Conservation (phyloP, 2,888 invertebrate species). For the Drosophila incognita region DNA sequence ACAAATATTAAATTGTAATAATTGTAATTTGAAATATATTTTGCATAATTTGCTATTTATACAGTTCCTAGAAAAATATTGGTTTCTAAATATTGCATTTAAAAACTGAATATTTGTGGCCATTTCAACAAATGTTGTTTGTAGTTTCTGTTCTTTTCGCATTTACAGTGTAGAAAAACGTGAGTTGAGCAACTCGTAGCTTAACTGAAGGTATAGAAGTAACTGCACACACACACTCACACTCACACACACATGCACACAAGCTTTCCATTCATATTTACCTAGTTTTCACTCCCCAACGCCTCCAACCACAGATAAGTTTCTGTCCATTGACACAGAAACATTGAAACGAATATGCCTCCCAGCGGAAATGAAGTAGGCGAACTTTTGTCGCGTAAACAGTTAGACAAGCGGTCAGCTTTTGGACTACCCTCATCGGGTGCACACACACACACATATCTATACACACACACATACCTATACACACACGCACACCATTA, state of each 20-base stretch:
- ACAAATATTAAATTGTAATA: neutral
- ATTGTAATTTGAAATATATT: neutral
- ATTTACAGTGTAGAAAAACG: constrained; percentile 47
- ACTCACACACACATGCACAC: neutral
- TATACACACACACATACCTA: neutral
- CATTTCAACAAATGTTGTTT: neutral
- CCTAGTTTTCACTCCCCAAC: constrained; percentile 25
- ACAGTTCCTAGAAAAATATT: neutral
- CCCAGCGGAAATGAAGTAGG: constrained; percentile 61
- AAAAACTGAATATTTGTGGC: neutral
- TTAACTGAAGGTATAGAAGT: constrained; percentile 35
- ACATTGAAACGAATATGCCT: neutral
- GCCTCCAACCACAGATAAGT: neutral
- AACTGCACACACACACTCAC: neutral
- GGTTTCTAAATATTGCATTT: neutral
- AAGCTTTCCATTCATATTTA: constrained; percentile 62
- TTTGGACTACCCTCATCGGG: constrained; percentile 32
- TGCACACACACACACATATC: neutral
- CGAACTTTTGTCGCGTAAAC: constrained; percentile 41
- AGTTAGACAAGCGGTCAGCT: constrained; percentile 50
- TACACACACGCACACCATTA: neutral
- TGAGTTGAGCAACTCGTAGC: constrained; percentile 68
- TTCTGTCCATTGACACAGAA: neutral
- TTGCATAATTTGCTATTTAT: neutral
- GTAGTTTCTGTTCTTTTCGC: neutral